Percentiles rank a stretch among this genome's conserved stretches.
Evolutionary conservation across 1,140 invertebrate species (phyloP).

Genomic region (Gryllus bimaculatus): DNA sequence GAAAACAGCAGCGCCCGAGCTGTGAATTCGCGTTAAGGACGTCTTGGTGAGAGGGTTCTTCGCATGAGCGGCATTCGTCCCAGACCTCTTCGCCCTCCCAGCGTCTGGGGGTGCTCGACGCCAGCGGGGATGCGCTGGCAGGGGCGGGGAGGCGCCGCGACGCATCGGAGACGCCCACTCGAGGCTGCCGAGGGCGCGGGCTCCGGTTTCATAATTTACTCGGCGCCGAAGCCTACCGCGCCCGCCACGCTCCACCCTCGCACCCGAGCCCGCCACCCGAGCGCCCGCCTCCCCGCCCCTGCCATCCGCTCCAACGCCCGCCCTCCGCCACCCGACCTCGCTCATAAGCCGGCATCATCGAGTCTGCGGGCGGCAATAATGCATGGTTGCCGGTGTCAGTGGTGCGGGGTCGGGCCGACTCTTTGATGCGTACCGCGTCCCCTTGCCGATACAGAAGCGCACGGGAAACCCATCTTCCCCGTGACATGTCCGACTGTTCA

Average conservation of each 20-base stretch:
- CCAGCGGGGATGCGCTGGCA: no score
- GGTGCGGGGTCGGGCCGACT: neutral
- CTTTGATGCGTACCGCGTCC: neutral
- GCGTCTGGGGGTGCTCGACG: neutral
- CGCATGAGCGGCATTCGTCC: no score
- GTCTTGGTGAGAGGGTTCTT: no score
- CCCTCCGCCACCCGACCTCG: neutral
- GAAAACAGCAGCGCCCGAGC: no score
- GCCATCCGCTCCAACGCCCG: neutral
- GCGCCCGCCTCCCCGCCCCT: neutral
- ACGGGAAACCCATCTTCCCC: no score
- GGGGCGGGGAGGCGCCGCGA: neutral
- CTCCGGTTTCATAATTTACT: conserved; percentile 4
- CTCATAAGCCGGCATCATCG: conserved; percentile 2
- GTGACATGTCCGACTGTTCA: no score
- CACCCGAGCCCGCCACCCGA: neutral
- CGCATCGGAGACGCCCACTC: no score
- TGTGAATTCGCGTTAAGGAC: no score
- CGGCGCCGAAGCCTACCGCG: neutral
- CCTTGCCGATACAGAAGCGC: no score
- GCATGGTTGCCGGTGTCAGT: neutral
- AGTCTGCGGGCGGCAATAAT: neutral
- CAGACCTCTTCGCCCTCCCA: neutral
- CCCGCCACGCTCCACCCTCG: no score
- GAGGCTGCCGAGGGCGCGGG: no score